phyloP scores from a whole-genome alignment of 2,113 vertebrate genomes.

The Geococcyx californianus region DNA sequence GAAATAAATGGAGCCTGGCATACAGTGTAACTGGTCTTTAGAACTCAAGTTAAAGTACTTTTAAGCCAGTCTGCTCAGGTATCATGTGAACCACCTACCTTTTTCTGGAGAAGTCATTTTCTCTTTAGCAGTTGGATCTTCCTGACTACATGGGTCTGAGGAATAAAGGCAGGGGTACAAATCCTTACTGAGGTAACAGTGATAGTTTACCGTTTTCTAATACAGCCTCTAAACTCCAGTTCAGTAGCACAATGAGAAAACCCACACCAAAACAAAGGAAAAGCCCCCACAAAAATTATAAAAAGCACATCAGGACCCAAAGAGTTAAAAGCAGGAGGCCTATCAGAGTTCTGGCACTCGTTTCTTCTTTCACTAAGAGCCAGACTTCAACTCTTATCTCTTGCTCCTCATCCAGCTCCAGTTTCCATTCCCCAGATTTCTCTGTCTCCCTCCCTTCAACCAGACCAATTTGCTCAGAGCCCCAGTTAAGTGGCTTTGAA shows the following conservation, averaged over 20 bases:
- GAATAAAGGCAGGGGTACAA: neutral
- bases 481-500: no score
- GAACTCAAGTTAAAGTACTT: neutral
- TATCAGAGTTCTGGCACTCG: neutral
- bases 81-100: neutral
- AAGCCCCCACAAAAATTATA: fast-evolving
- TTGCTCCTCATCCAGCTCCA: neutral
- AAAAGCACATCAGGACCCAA: neutral
- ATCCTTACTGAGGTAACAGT: neutral
- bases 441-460: neutral
- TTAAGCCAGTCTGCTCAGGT: neutral
- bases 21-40: neutral
- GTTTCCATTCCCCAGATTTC: neutral
- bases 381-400: neutral
- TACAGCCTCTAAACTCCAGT: neutral
- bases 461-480: no score
- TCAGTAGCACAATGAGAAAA: neutral
- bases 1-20: neutral
- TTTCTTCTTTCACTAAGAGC: neutral
- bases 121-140: neutral
- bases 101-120: conserved; percentile 59
- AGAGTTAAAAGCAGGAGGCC: neutral
- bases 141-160: neutral
- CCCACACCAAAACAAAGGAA: neutral
- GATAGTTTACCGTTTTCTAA: neutral